phyloP scores from a whole-genome alignment of 2,113 vertebrate genomes.

The Dascyllus trimaculatus region DNA sequence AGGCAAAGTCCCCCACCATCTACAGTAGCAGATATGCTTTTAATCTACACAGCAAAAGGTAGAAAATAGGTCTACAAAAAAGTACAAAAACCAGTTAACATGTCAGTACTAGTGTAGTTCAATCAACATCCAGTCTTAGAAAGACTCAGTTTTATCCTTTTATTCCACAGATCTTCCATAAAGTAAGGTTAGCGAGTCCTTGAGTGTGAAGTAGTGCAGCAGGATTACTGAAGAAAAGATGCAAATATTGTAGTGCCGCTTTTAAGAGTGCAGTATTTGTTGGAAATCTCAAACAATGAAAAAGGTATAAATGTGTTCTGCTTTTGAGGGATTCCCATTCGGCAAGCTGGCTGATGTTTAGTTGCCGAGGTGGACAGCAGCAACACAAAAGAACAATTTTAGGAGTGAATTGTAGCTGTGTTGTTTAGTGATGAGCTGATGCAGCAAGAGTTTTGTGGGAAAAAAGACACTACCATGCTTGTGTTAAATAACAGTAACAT shows the following conservation, averaged over 20 bases:
- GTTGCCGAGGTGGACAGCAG: slow-evolving; percentile 16
- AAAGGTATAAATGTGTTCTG: not conserved
- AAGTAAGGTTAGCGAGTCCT: not conserved
- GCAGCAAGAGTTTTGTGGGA: slow-evolving; percentile 4
- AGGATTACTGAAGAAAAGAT: slow-evolving; percentile 3
- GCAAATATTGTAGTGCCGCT: not conserved
- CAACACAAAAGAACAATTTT: slow-evolving; percentile 41
- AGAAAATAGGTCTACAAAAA: not conserved
- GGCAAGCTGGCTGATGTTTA: not conserved
- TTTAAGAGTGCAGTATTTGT: not conserved
- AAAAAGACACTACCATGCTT: not conserved
- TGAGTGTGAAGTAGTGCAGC: slow-evolving; percentile 1
- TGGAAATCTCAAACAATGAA: slow-evolving; percentile 5
- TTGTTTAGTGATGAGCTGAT: slow-evolving; percentile 23
- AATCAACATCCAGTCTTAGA: not conserved
- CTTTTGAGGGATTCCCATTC: slow-evolving; percentile 16
- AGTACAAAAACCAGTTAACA: too few relatives aligned
- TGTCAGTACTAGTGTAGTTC: not conserved
- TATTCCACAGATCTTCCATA: not conserved
- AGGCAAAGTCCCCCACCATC: slow-evolving; percentile 11
- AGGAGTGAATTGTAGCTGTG: slow-evolving; percentile 11
- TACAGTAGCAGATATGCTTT: not conserved
- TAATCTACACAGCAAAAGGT: not conserved
- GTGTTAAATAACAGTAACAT: not conserved
- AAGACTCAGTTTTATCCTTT: not conserved